These are phyloP conservation scores for Drosophila burlai DNA, from an alignment of 1,140 invertebrate species.

Conservation along the genomic window DNA sequence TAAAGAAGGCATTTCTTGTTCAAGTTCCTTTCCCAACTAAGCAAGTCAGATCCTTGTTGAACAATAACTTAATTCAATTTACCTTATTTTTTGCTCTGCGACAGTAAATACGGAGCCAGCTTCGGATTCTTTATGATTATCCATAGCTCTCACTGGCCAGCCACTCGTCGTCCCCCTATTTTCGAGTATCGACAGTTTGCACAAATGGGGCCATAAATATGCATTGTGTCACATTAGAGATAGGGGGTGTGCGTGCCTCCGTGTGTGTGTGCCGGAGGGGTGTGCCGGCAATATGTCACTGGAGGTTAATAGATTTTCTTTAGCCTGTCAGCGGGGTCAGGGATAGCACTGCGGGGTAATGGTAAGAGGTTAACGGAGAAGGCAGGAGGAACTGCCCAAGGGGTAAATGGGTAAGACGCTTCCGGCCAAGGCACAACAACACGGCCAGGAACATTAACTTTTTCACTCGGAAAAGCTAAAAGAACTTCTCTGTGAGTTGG, in stretches of 20 bases:
- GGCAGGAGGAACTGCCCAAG: constrained; percentile 15
- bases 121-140: constrained; percentile 42
- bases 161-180: neutral
- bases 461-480: neutral
- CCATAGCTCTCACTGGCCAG: constrained; percentile 31
- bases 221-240: constrained; percentile 77
- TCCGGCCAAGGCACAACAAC: constrained; percentile 22
- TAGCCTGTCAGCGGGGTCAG: constrained; percentile 73
- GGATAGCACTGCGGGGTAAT: neutral
- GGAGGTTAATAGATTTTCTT: constrained; percentile 84
- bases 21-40: neutral
- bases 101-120: constrained; percentile 19
- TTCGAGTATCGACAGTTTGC: constrained; percentile 57
- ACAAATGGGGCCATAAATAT: constrained; percentile 77
- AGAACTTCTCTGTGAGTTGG: too few relatives aligned
- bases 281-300: constrained; percentile 68
- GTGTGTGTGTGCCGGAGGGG: constrained; percentile 30
- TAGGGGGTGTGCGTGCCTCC: constrained; percentile 20
- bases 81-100: neutral
- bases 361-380: neutral
- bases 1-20: too few relatives aligned
- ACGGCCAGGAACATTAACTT: constrained; percentile 31
- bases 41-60: too few relatives aligned
- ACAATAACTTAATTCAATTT: constrained; percentile 32
- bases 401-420: constrained; percentile 22